Conservation (phyloP, 64 coral and sea anemone species). For the Anthopleura sola region DNA sequence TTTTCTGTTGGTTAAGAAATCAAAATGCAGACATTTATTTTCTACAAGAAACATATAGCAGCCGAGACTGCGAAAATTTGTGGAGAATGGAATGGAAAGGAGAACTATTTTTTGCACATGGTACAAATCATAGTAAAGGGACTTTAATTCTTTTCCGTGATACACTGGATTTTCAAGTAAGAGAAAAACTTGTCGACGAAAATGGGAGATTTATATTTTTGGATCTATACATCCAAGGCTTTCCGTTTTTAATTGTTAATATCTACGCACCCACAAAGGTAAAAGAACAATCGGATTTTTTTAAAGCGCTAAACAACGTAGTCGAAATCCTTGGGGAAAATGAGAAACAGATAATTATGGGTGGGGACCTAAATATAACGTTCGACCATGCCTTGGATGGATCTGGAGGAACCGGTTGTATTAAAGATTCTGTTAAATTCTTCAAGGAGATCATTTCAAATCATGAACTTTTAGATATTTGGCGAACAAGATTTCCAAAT, state of each 20-base stretch:
- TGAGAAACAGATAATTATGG: constrained; percentile 25
- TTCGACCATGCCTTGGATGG: constrained; percentile 27
- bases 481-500: too few relatives aligned
- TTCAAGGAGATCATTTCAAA: too few relatives aligned
- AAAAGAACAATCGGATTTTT: constrained; percentile 27
- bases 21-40: too few relatives aligned
- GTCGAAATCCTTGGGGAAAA: constrained; percentile 14
- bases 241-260: constrained; percentile 39
- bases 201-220: too few relatives aligned
- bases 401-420: too few relatives aligned
- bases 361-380: constrained; percentile 35
- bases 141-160: too few relatives aligned
- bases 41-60: constrained; percentile 40
- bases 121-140: too few relatives aligned
- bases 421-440: too few relatives aligned
- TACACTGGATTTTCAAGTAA: too few relatives aligned
- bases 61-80: constrained; percentile 13
- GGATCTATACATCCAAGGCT: too few relatives aligned
- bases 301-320: constrained; percentile 2
- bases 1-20: constrained; percentile 34
- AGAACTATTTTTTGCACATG: constrained; percentile 40
- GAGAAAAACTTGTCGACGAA: too few relatives aligned
- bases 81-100: constrained; percentile 39
- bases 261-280: constrained; percentile 28
- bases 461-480: too few relatives aligned